A percentile compares a stretch with the other conserved stretches of the same genome.
phyloP scores from a whole-genome alignment of 2,888 invertebrate genomes.

The Scaptomyza parva region DNA sequence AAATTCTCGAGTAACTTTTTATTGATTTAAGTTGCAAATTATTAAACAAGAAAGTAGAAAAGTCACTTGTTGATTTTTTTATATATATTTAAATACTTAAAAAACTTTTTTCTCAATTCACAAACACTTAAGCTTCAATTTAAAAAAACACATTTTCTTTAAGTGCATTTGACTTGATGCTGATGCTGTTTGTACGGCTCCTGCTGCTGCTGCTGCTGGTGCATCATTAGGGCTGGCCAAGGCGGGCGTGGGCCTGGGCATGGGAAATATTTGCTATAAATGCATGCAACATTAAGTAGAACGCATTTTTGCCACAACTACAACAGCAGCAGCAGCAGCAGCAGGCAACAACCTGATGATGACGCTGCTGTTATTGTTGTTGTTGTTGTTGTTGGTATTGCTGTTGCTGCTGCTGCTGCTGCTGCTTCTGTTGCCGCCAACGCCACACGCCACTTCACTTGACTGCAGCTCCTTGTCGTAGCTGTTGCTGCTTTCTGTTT shows the following conservation, averaged over 20 bases:
- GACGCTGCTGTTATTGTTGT: constrained; percentile 17
- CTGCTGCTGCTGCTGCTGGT: constrained; percentile 13
- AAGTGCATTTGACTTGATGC: constrained; percentile 2
- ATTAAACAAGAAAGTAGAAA: no score
- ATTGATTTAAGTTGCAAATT: no score
- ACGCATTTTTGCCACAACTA: constrained; percentile 67
- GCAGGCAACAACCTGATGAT: constrained; percentile 43
- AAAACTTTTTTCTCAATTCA: no score
- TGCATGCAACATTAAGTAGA: constrained; percentile 79
- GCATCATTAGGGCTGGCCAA: constrained; percentile 71
- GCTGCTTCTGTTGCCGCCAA: constrained; percentile 46
- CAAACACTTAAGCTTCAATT: not conserved
- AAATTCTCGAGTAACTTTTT: no score
- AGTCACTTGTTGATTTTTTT: no score
- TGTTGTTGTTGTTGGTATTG: constrained; percentile 33
- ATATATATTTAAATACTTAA: not conserved
- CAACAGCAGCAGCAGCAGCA: constrained; percentile 37
- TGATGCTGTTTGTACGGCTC: no score
- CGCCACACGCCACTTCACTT: constrained; percentile 77
- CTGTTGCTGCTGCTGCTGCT: constrained; percentile 7
- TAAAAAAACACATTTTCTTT: not conserved
- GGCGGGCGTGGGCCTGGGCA: constrained; percentile 56
- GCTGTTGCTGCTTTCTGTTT: constrained; percentile 32
- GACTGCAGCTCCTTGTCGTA: constrained; percentile 61
- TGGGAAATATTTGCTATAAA: constrained; percentile 79